phyloP scores from a whole-genome alignment of 2,797 vertebrate species.

The Crenuchus spilurus region DNA sequence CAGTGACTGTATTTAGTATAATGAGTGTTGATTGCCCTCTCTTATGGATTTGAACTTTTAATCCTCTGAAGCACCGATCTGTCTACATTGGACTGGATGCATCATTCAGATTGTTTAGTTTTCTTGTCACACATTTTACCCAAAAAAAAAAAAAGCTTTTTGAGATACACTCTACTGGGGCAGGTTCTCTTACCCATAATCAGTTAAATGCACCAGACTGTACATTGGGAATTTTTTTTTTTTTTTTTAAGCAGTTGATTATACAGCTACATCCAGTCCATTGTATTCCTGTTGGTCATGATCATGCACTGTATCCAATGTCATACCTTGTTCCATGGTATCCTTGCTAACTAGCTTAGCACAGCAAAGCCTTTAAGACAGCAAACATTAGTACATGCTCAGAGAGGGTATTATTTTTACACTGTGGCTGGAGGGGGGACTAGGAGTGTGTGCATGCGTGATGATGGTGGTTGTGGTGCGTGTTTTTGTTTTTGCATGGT shows the following conservation, averaged over 20 bases:
- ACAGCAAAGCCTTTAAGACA: constrained; percentile 19
- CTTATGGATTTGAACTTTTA: background rate
- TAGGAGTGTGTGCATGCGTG: constrained; percentile 51
- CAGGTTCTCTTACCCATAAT: too few species aligned
- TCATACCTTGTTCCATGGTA: constrained; percentile 44
- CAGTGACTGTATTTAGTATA: background rate
- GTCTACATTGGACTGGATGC: constrained; percentile 6
- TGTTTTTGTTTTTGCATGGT: constrained; percentile 55
- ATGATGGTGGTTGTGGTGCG: constrained; percentile 38
- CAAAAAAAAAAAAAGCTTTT: too few species aligned
- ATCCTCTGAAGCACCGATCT: background rate
- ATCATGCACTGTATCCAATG: constrained; percentile 30
- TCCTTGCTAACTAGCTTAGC: constrained; percentile 37
- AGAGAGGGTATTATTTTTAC: constrained; percentile 47
- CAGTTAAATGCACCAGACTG: background rate
- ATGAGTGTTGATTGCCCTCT: background rate
- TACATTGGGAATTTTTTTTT: too few species aligned
- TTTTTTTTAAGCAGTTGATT: background rate
- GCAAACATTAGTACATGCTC: background rate
- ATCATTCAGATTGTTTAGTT: constrained; percentile 22
- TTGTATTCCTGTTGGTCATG: constrained; percentile 42
- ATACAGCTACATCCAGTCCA: constrained; percentile 36
- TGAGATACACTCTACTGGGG: too few species aligned
- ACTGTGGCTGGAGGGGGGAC: constrained; percentile 20
- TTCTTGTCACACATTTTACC: background rate